Evolutionary conservation across 2,797 vertebrate genomes (phyloP).

Genomic region (Danio tinwini): DNA sequence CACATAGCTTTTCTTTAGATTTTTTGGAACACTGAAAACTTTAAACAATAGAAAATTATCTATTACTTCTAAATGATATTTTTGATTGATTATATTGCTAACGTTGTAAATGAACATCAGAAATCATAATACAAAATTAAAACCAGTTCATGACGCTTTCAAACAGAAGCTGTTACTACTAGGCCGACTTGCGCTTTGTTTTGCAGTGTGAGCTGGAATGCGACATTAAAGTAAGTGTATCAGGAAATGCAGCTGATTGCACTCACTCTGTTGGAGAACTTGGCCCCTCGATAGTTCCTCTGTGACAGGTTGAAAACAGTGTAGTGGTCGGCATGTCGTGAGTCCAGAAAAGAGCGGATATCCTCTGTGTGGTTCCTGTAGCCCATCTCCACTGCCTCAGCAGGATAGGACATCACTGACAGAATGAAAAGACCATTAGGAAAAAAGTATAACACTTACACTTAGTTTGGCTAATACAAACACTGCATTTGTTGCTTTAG

Average conservation of each 20-base stretch:
- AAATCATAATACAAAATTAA: no score
- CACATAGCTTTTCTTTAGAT: no score
- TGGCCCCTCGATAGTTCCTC: slow-evolving; percentile 96
- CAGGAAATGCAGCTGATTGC: neutral
- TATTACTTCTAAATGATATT: no score
- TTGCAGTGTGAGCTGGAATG: slow-evolving; percentile 10
- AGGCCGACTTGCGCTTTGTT: neutral
- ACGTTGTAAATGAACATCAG: no score
- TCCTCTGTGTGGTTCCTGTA: slow-evolving; percentile 98
- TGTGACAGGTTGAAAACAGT: slow-evolving; percentile 98
- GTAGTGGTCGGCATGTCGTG: slow-evolving; percentile 96
- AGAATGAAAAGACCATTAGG: slow-evolving; percentile 18
- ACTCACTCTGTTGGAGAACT: slow-evolving; percentile 97
- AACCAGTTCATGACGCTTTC: no score
- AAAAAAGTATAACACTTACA: neutral
- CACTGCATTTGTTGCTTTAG: neutral
- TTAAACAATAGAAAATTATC: no score
- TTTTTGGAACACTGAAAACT: no score
- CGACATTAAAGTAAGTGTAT: slow-evolving; percentile 14
- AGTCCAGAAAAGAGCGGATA: slow-evolving; percentile 94
- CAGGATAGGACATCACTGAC: slow-evolving; percentile 96
- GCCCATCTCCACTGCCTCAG: slow-evolving; percentile 92
- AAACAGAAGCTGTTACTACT: neutral
- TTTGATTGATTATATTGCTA: no score
- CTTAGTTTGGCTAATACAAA: neutral